Evolutionary conservation across 30 jellyfish, hydroid and myxozoan genomes (phyloP), one percentile per base, ranked within the genome.

Genomic region (Clytia hemisphaerica): DNA sequence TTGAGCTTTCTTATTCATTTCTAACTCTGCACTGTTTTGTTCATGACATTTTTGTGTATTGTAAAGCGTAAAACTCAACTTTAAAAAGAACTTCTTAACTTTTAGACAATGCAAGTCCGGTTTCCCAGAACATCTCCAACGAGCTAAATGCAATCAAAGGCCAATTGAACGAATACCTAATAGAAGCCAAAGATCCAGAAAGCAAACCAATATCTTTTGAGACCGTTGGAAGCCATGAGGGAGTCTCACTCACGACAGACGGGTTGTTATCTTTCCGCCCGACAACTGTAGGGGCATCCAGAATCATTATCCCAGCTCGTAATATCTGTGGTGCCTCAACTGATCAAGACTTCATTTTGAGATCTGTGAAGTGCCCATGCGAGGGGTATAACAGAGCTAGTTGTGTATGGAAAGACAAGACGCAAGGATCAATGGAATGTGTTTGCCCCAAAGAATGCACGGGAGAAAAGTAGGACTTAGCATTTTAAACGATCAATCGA

Each of bases 131-230:
- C 0, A 28, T 45, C 34, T 4, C 67, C 4, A 37, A 36, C 24
- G 19, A 71, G 73, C 22, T 44, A 18, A 42, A 2, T 9, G 75
- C 77, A 16, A 65, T 60, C 36, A 57, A 9, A 19, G 71, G 63
- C 10, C 82, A 83, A 37, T 47, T 24, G 4, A 47, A 70, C 67
- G 16, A 30, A 2, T 1, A 58, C 49, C 82, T 46, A 33, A 31
- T 83, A 10, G 15, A 35, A 3, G 95, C 95, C 24, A 6, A 22
- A 1, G 95, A 83, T 26, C 85, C 95, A 2, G 82, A 83, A 33
- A 75, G 70, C 14, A 85, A 58, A 30, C 37, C 91, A 6, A 40
- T 83, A 36, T 24, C 28, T 6, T 83, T 45, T 22, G 21, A 27
- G 29, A 69, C 68, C 24, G 47, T 51, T 33, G 86, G 63, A n/a